Conservation (phyloP, 2,797 vertebrate species). For the Acanthurus tractus region DNA sequence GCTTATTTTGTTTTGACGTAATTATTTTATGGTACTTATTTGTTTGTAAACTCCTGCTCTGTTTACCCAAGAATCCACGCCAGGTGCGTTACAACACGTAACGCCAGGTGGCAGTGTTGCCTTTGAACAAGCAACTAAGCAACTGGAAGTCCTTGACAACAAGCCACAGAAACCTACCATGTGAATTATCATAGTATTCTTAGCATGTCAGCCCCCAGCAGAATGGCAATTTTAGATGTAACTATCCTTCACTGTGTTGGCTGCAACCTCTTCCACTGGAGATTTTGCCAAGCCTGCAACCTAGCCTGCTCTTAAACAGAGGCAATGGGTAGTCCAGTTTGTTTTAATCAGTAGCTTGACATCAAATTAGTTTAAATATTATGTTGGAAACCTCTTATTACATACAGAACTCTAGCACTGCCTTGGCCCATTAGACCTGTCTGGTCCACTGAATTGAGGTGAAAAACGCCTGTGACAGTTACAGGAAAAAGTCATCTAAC, state of each 20-base stretch:
- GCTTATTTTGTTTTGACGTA: neutral
- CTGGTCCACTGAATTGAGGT: slow-evolving; percentile 18
- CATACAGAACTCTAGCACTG: slow-evolving; percentile 17
- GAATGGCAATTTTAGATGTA: slow-evolving; percentile 57
- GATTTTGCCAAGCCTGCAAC: slow-evolving; percentile 19
- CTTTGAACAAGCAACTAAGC: slow-evolving; percentile 15
- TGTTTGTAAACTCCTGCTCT: neutral
- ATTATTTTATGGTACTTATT: neutral
- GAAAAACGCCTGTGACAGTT: slow-evolving; percentile 29
- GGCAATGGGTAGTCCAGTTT: slow-evolving; percentile 29
- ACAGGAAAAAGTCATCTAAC: slow-evolving; percentile 48
- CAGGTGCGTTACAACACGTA: neutral
- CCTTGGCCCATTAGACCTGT: slow-evolving; percentile 26
- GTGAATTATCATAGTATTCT: slow-evolving; percentile 61
- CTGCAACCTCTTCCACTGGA: slow-evolving; percentile 33
- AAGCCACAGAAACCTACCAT: slow-evolving; percentile 52
- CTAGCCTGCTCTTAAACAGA: slow-evolving; percentile 22
- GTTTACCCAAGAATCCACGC: neutral
- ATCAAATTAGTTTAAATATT: slow-evolving; percentile 56
- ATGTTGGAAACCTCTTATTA: slow-evolving; percentile 54
- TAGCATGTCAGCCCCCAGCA: slow-evolving; percentile 45
- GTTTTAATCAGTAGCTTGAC: slow-evolving; percentile 52
- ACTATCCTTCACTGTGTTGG: slow-evolving; percentile 40
- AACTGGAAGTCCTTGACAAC: slow-evolving; percentile 45
- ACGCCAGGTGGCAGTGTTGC: slow-evolving; percentile 73